These are phyloP conservation scores for Drosophila subpulchrella DNA, from an alignment of 1,140 invertebrate species.

Conservation along the genomic window DNA sequence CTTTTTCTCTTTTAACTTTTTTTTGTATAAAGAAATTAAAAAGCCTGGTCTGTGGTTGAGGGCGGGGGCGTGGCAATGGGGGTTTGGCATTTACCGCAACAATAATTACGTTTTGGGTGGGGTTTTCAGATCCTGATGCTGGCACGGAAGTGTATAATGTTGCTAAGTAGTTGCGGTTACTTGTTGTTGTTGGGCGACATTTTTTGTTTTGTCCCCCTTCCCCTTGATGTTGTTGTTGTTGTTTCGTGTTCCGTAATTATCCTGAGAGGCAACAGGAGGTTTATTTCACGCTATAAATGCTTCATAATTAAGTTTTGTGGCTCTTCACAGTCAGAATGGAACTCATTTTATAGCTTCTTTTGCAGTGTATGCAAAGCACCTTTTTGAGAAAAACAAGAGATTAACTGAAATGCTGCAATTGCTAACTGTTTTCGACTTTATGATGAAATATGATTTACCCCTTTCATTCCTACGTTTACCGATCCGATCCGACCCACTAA, in stretches of 20 bases:
- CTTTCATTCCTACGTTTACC: too few relatives aligned
- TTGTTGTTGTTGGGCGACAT: conserved; percentile 46
- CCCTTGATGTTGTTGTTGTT: conserved; percentile 35
- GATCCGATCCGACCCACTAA: too few relatives aligned
- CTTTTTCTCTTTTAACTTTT: background rate
- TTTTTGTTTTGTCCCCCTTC: conserved; percentile 14
- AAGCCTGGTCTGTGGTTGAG: conserved; percentile 60
- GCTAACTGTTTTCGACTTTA: background rate
- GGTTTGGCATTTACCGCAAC: conserved; percentile 68
- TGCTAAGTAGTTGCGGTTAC: conserved; percentile 80
- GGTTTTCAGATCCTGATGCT: conserved; percentile 60
- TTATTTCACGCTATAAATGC: conserved; percentile 73
- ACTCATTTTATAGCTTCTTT: conserved; percentile 8
- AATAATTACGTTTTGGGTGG: conserved; percentile 79
- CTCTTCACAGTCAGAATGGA: conserved; percentile 40
- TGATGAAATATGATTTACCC: background rate
- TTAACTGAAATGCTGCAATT: background rate
- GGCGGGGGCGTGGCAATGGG: conserved; percentile 1
- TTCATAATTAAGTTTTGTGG: conserved; percentile 73
- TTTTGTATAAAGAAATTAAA: conserved; percentile 75
- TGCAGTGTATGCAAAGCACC: conserved; percentile 6
- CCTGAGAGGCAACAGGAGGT: conserved; percentile 79
- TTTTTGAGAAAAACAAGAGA: conserved; percentile 2
- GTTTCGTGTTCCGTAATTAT: conserved; percentile 63
- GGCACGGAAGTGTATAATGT: conserved; percentile 80